Percentiles rank a stretch among this genome's conserved stretches.
phyloP scores from a whole-genome alignment of 92 coral and sea anemone species.

The Porites evermanni region DNA sequence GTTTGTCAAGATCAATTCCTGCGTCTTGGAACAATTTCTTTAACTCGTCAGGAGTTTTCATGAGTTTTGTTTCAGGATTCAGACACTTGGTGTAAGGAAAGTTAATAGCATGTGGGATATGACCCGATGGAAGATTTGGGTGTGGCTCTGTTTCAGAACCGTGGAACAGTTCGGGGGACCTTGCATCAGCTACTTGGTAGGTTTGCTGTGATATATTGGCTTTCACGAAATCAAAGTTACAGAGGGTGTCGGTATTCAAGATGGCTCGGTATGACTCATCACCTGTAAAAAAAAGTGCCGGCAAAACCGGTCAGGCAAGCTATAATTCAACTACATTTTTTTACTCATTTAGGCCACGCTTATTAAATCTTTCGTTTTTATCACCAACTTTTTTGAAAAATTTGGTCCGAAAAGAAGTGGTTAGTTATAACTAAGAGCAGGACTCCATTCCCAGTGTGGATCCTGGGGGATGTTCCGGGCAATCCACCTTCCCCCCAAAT shows the following conservation, averaged over 20 bases:
- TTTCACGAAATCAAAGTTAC: conserved; percentile 80
- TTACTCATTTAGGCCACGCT: too few relatives aligned
- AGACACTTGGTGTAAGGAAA: conserved; percentile 79
- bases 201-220: conserved; percentile 56
- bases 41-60: conserved; percentile 83
- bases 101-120: conserved; percentile 77
- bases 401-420: too few relatives aligned
- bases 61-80: conserved; percentile 61
- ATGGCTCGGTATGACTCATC: conserved; percentile 76
- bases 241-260: conserved; percentile 69
- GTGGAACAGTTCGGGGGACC: conserved; percentile 77
- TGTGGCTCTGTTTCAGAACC: conserved; percentile 87
- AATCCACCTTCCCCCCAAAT: too few relatives aligned
- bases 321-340: neutral
- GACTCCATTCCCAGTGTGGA: too few relatives aligned
- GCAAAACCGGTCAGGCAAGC: neutral
- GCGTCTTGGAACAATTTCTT: conserved; percentile 76
- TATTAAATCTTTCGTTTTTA: too few relatives aligned
- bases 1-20: conserved; percentile 77
- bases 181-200: conserved; percentile 80
- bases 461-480: too few relatives aligned
- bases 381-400: too few relatives aligned
- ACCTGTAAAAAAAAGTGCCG: conserved; percentile 25
- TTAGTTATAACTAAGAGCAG: too few relatives aligned
- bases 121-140: conserved; percentile 85